Evolutionary conservation across 2,888 invertebrate species (phyloP), one percentile per base, ranked within the genome.

Genomic region (Gisinianus flammeolus): DNA sequence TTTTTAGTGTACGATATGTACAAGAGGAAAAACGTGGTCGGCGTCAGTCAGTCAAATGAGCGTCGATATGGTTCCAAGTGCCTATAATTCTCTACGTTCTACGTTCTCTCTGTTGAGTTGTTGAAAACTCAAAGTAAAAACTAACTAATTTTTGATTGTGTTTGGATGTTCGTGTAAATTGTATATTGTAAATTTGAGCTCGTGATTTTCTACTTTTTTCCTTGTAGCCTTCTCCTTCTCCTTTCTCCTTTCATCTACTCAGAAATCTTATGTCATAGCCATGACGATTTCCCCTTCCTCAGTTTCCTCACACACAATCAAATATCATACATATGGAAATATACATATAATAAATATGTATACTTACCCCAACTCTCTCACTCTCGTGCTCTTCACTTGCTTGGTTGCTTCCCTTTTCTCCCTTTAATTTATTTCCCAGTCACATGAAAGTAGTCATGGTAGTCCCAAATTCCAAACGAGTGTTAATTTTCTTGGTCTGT

Each of bases 381-480:
- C 6, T 44, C 44, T 6, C 6, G 16, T 19, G 2, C 44, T 44
- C 19, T 19, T 44, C 44, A 2, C 8, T 44, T 44, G 44, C 3
- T 44, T 44, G 3, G 44, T 44, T 44, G 44, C 16, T 44, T 44
- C n/a, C n/a, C n/a, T n/a, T 28, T 58, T 28, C 62, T 62, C 62
- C 4, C 26, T 62, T 24, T 62, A 62, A 62, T 62, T 62, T 62
- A 62, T 62, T 62, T 62, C 16, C 62, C 22, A 24, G 62, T 26
- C 62, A 62, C 62, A 62, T 28, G 62, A 58, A 58, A 58, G 56
- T 58, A n/a, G 56, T 58, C 56, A 58, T 8, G 24, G 56, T 19
- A 44, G 44, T 44, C 44, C n/a, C 44, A 44, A 19, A 44, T 44
- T 44, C 44, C 58, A 58, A 58, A 58, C 58, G 58, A n/a, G 58